Conservation (phyloP, 2,797 vertebrate genomes). For the Austrolebias charrua region DNA sequence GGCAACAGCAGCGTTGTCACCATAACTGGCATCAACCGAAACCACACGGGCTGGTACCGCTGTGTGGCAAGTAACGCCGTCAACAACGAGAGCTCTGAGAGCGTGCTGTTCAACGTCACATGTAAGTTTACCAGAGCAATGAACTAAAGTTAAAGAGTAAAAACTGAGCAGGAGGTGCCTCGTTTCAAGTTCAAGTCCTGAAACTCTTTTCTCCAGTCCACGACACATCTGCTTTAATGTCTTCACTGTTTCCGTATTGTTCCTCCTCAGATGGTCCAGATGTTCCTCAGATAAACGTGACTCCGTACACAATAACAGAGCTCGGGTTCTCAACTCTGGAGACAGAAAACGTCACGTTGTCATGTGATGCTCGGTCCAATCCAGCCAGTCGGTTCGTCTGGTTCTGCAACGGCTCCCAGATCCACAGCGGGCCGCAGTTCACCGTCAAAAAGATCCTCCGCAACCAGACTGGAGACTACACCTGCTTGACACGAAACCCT, state of each 20-base stretch:
- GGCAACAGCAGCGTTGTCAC: slow-evolving; percentile 62
- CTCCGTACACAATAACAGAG: slow-evolving; percentile 81
- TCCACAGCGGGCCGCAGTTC: slow-evolving; percentile 79
- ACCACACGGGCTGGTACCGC: slow-evolving; percentile 85
- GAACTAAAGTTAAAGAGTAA: background rate
- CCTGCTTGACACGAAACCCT: slow-evolving; percentile 87
- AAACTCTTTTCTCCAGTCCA: too few relatives aligned
- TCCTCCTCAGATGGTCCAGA: slow-evolving; percentile 84
- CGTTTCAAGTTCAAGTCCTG: too few relatives aligned
- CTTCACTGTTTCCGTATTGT: slow-evolving; percentile 8
- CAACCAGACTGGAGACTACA: slow-evolving; percentile 86
- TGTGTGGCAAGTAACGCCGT: slow-evolving; percentile 84
- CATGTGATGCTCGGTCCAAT: slow-evolving; percentile 87
- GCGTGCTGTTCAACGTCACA: slow-evolving; percentile 82
- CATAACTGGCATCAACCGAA: slow-evolving; percentile 78
- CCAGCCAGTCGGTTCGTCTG: slow-evolving; percentile 87
- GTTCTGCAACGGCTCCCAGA: slow-evolving; percentile 88
- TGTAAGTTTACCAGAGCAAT: slow-evolving; percentile 80
- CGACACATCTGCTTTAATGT: background rate
- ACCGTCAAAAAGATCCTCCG: slow-evolving; percentile 80
- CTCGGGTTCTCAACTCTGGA: slow-evolving; percentile 86
- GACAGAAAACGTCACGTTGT: slow-evolving; percentile 84
- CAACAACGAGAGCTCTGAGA: slow-evolving; percentile 82
- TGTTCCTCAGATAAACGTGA: slow-evolving; percentile 82
- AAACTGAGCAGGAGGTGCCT: background rate